Percentiles rank a stretch among this genome's conserved stretches.
phyloP scores from a whole-genome alignment of 2,113 vertebrate species.

The Calyptomena viridis region DNA sequence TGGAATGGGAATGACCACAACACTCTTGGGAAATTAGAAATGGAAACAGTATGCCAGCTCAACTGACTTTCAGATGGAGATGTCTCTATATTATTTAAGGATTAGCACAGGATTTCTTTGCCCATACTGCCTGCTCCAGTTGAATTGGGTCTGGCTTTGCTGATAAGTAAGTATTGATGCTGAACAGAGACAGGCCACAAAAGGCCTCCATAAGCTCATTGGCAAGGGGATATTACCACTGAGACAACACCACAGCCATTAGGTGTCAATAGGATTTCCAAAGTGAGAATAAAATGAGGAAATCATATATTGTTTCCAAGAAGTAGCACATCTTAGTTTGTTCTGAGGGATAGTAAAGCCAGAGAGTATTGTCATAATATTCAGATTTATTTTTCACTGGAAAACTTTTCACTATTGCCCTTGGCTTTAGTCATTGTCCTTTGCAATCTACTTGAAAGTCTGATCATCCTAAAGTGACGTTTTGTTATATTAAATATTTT shows the following conservation, averaged over 20 bases:
- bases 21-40: background rate
- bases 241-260: background rate
- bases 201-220: background rate
- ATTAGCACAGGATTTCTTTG: slow-evolving; percentile 23
- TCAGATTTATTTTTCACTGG: background rate
- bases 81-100: background rate
- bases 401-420: background rate
- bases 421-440: background rate
- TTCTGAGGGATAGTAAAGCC: background rate
- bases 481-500: background rate
- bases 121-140: background rate
- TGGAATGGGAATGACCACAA: background rate
- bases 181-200: background rate
- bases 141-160: slow-evolving; percentile 14
- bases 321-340: background rate
- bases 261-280: background rate
- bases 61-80: background rate
- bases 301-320: background rate
- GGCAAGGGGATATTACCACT: background rate
- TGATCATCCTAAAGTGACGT: background rate
- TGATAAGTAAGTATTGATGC: slow-evolving; percentile 22
- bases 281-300: background rate
- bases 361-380: background rate
- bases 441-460: background rate
- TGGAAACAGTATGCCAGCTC: background rate